A percentile compares a stretch with the other conserved stretches of the same genome.
phyloP scores from a whole-genome alignment of 2,113 vertebrate species.

The Cariama cristata region DNA sequence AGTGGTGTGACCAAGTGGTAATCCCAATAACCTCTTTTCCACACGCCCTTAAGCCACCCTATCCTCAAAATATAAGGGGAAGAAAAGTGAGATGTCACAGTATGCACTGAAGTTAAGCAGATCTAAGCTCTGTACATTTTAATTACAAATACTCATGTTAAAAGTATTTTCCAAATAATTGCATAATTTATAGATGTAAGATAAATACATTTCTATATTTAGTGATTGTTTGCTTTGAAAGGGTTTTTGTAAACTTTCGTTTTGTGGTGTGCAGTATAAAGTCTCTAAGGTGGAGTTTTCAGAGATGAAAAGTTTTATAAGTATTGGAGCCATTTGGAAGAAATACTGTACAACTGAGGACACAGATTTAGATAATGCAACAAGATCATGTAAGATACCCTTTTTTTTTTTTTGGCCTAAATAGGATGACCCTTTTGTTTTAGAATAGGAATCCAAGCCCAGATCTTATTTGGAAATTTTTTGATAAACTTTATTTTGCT shows the following conservation, averaged over 20 bases:
- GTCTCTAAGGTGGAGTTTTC: not conserved
- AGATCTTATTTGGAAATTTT: not conserved
- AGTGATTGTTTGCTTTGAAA: conserved; percentile 9
- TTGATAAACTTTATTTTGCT: not conserved
- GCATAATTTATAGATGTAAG: conserved; percentile 9
- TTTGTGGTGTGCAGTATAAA: not conserved
- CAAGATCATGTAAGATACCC: not conserved
- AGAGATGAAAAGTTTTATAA: not conserved
- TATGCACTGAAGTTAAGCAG: conserved; percentile 33
- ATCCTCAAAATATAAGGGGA: not conserved
- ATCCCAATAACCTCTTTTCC: not conserved
- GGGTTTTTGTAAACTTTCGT: not conserved
- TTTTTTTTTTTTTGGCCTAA: not conserved
- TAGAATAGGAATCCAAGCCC: not conserved
- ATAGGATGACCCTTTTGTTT: not conserved
- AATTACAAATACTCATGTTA: conserved; percentile 33
- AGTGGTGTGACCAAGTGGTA: not conserved
- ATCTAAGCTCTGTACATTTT: conserved; percentile 23
- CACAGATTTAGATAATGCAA: not conserved
- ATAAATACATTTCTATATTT: conserved; percentile 42
- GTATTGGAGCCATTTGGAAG: not conserved
- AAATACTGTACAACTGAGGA: not conserved
- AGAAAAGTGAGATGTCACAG: not conserved
- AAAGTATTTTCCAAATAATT: conserved; percentile 64
- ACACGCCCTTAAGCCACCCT: not conserved